A percentile compares a stretch with the other conserved stretches of the same genome.
Evolutionary conservation across 2,113 vertebrate genomes (phyloP).

Genomic region (Isurus oxyrinchus): DNA sequence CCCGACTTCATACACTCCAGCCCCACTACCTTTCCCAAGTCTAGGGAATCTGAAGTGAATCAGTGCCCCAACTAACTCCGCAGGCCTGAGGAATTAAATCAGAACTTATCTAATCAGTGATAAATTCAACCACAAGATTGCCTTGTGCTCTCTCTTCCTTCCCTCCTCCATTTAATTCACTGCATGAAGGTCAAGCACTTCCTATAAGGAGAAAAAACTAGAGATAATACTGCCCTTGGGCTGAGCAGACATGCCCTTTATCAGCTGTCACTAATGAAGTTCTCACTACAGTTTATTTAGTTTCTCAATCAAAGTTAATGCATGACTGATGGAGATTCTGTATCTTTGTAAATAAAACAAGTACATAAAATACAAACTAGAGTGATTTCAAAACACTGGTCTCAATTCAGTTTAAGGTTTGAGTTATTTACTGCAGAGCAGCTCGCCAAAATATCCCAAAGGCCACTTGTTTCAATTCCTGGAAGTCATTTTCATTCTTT

Average conservation of each 20-base stretch:
- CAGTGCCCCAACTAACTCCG: background rate
- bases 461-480: background rate
- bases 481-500: background rate
- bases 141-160: background rate
- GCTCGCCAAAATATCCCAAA: background rate
- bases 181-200: constrained; percentile 7
- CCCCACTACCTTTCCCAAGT: background rate
- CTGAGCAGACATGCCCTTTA: background rate
- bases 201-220: background rate
- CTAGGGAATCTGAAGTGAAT: background rate
- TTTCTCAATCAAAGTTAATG: background rate
- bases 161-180: background rate
- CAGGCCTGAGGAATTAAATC: background rate
- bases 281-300: background rate
- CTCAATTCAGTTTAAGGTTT: background rate
- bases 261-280: background rate
- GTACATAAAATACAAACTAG: background rate
- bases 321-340: background rate
- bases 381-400: background rate
- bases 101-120: background rate
- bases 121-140: too few species aligned
- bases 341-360: background rate
- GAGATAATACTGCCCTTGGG: background rate
- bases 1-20: background rate
- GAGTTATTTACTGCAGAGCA: background rate